Evolutionary conservation across 2,113 vertebrate species (phyloP).

Genomic region (Rhea pennata): DNA sequence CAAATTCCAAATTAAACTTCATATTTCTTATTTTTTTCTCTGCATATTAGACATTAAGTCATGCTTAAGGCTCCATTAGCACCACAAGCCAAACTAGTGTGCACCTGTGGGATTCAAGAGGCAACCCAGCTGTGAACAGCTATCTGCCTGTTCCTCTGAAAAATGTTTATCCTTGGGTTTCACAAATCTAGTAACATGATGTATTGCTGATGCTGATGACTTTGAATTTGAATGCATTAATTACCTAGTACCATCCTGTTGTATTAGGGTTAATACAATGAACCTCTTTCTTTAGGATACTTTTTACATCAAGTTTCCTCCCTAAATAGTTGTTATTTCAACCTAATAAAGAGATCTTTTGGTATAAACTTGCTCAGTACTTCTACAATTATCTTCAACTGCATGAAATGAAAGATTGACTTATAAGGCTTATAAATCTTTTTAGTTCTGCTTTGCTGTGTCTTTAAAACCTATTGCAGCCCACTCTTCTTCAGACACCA

Average conservation of each 20-base stretch:
- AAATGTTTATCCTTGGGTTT: not conserved
- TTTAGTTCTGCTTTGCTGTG: not conserved
- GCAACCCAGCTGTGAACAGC: not conserved
- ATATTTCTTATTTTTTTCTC: not conserved
- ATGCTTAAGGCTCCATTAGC: not conserved
- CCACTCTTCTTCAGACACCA: not conserved
- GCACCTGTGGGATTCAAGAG: not conserved
- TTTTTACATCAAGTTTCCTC: not conserved
- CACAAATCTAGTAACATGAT: not conserved
- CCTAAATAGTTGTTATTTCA: not conserved
- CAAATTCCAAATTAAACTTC: not conserved
- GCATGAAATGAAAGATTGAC: not conserved
- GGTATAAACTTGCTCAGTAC: not conserved
- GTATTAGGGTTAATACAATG: not conserved
- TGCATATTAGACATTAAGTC: not conserved
- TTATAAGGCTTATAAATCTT: not conserved
- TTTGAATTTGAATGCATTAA: not conserved
- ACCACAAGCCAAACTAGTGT: not conserved
- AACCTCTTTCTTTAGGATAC: not conserved
- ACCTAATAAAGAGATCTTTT: not conserved
- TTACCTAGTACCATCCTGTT: not conserved
- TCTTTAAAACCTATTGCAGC: not conserved
- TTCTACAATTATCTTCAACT: not conserved
- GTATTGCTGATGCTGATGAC: not conserved
- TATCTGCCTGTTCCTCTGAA: not conserved